Conservation (phyloP, 2,113 vertebrate species). For the Noctilio leporinus region DNA sequence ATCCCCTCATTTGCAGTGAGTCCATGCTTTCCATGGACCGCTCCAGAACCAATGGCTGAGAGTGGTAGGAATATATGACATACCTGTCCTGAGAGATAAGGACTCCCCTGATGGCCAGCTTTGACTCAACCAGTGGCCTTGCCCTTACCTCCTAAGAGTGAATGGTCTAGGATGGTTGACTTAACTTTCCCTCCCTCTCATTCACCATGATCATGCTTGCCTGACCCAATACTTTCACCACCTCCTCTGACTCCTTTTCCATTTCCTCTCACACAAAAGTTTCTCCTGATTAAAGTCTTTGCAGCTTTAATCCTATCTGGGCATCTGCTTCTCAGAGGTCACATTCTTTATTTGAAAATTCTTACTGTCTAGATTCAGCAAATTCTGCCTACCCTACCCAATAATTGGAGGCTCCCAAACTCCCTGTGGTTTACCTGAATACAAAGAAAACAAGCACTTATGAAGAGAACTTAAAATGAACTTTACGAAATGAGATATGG, state of each 20-base stretch:
- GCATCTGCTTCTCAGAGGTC: not conserved
- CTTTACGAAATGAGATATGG: not conserved
- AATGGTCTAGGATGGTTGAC: not conserved
- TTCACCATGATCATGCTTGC: not conserved
- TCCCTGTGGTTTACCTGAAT: not conserved
- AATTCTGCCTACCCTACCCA: not conserved
- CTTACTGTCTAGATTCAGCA: not conserved
- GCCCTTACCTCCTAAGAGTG: not conserved
- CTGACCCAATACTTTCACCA: fast-evolving
- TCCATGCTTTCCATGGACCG: not conserved
- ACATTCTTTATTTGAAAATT: not conserved
- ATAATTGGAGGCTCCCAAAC: not conserved
- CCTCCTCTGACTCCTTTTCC: not conserved
- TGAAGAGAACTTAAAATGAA: not conserved
- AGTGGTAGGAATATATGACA: not conserved
- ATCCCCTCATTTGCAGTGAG: not conserved
- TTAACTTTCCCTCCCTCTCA: too few relatives aligned
- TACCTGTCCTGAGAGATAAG: not conserved
- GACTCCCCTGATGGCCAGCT: too few relatives aligned
- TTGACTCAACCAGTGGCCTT: not conserved
- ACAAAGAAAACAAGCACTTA: not conserved
- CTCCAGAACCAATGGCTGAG: too few relatives aligned
- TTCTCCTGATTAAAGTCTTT: not conserved
- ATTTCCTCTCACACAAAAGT: not conserved
- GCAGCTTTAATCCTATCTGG: not conserved